Base-by-base conservation (phyloP, 2,888 invertebrate species). In the Minunthozetes semirufus region DNA sequence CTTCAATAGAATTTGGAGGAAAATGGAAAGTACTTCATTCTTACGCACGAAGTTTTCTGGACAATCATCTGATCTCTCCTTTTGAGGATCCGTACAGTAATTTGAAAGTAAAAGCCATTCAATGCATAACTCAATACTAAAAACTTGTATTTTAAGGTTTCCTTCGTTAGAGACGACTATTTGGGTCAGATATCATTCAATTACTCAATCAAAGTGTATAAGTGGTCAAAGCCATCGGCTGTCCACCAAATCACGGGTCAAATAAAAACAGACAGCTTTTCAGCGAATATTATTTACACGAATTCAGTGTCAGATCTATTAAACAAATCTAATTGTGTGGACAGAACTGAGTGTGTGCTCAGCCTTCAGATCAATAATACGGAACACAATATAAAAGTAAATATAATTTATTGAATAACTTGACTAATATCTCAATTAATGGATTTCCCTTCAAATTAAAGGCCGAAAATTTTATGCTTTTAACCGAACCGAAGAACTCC, bases 11-110 rank as follows among this genome's bases (percentile, higher is more conserved):
- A 83, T 89, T 87, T 80, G 86, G 86, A 48, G 90, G 91, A 13
- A 86, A 87, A 79, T 93, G 92, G 92, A 93, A 93, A 83, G 88
- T 92, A 87, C 84, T 94, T 1, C 97, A 98, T 80, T 93, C 97
- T 82, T 94, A 88, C 83, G 92, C 92, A 0, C 87, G 86, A 78
- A 86, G 90, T 1, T 95, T 97, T 82, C 92, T 85, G 25, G 38
- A 38, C 3, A 73, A 19, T 9, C 38, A 29, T 22, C 3, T 73
- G 15, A 79, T 85, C 13, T 83, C 84, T 5, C 82, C 83, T 0
- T 81, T 80, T 73, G 72, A 80, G 33, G 80, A 82, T 46, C 79
- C 48, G 11, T 72, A 56, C 6, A 38, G 46, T 42, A 66, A 38
- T 6, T 19, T 68, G 5, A 68, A 68, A 68, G 68, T 68, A 66